Conservation (phyloP, 23 tunicate species). For the Ascidia mentula region DNA sequence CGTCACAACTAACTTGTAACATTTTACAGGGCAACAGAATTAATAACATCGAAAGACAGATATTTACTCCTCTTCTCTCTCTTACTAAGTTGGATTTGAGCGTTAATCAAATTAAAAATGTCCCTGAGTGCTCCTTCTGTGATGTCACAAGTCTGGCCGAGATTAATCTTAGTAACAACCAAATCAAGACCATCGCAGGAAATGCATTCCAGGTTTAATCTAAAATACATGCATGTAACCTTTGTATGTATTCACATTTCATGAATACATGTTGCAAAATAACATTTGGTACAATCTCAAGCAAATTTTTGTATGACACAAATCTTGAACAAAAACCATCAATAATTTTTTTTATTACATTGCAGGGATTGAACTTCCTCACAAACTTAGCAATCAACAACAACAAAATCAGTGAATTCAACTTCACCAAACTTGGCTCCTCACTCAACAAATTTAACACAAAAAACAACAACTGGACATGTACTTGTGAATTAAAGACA, state of each 20-base stretch:
- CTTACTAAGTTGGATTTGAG: not conserved
- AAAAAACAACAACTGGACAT: not conserved
- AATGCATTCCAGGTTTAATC: conserved; percentile 1
- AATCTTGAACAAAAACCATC: not conserved
- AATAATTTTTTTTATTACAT: not conserved
- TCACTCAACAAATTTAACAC: not conserved
- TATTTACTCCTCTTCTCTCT: not conserved
- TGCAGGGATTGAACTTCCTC: not conserved
- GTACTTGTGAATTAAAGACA: not conserved
- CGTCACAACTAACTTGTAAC: no score
- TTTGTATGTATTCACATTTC: not conserved
- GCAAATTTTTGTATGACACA: not conserved
- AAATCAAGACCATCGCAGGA: not conserved
- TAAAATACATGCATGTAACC: no score
- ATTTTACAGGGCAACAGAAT: not conserved
- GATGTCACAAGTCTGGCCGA: not conserved
- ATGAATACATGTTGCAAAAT: not conserved
- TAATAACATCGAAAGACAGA: not conserved
- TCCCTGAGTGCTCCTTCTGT: not conserved
- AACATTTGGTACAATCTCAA: no score
- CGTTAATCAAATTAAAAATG: not conserved
- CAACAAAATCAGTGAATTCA: not conserved
- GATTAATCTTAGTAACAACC: not conserved
- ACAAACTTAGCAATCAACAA: not conserved
- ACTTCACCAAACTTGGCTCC: not conserved